Percentiles rank a stretch among this genome's conserved stretches.
Evolutionary conservation across 2,113 vertebrate genomes (phyloP).

Genomic region (Gymnarchus niloticus): DNA sequence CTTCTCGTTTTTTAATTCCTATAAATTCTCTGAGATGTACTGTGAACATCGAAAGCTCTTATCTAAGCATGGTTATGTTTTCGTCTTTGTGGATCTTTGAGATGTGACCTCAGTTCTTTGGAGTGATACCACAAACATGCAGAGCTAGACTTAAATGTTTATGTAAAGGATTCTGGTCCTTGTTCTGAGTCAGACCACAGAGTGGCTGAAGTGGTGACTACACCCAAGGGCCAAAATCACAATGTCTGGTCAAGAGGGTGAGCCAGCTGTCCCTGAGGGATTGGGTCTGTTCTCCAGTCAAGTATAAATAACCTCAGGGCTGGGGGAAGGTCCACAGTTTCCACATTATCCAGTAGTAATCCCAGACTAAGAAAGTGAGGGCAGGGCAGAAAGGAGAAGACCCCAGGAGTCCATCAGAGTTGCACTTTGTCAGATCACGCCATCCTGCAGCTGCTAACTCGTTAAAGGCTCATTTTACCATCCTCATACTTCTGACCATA

Average conservation of each 20-base stretch:
- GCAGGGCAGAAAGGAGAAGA: neutral
- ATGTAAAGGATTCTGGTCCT: neutral
- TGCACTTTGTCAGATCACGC: neutral
- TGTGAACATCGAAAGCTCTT: slow-evolving; percentile 2
- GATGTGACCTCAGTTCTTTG: neutral
- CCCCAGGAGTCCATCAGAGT: neutral
- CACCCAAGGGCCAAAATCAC: neutral
- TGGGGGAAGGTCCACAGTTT: slow-evolving; percentile 13
- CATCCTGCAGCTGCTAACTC: neutral
- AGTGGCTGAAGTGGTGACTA: neutral
- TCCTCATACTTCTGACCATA: neutral
- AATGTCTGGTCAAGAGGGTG: neutral
- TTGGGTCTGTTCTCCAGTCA: neutral
- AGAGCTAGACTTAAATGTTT: neutral
- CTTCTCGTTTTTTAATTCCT: neutral
- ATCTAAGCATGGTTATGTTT: neutral
- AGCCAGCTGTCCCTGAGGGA: neutral
- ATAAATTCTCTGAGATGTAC: neutral
- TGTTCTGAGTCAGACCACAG: neutral
- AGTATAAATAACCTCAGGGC: slow-evolving; percentile 24
- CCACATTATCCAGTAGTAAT: slow-evolving; percentile 15
- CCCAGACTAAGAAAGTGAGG: neutral
- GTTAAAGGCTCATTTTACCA: neutral
- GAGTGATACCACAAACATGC: neutral
- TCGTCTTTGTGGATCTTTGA: neutral